phyloP scores from a whole-genome alignment of 1,140 invertebrate genomes.

The Zophobas morio region DNA sequence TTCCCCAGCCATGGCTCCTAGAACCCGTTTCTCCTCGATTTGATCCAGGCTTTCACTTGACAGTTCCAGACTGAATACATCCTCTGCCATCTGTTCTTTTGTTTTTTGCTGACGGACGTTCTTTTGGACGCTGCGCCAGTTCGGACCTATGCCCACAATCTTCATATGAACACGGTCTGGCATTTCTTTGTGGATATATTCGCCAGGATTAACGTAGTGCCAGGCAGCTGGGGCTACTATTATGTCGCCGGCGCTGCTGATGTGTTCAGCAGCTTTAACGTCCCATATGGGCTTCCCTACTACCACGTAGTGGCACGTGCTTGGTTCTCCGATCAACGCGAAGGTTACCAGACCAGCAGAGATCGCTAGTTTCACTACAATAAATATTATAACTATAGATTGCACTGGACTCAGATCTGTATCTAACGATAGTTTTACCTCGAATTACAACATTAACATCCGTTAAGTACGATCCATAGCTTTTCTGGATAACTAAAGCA shows the following conservation, averaged over 20 bases:
- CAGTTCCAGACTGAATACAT: constrained; percentile 38
- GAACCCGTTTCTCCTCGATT: background rate
- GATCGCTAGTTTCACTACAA: constrained; percentile 74
- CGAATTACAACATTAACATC: constrained; percentile 72
- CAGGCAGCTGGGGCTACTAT: constrained; percentile 68
- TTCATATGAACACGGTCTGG: constrained; percentile 65
- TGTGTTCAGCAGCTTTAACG: constrained; percentile 69
- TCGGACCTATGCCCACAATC: constrained; percentile 48
- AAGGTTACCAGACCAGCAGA: constrained; percentile 73
- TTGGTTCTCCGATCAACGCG: constrained; percentile 71
- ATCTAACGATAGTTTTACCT: constrained; percentile 32
- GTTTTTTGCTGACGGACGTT: constrained; percentile 8
- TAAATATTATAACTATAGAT: too few relatives aligned
- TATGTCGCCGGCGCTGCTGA: constrained; percentile 68
- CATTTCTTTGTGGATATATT: constrained; percentile 56
- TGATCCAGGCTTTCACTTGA: background rate
- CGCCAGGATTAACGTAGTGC: constrained; percentile 66
- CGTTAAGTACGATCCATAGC: constrained; percentile 72
- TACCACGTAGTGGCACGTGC: constrained; percentile 71
- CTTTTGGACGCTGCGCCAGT: constrained; percentile 34
- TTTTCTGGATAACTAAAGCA: constrained; percentile 74
- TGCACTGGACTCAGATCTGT: too few relatives aligned
- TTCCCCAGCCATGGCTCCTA: background rate
- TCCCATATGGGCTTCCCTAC: constrained; percentile 75
- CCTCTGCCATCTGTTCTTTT: background rate